These are phyloP conservation scores for Ephestia elutella DNA, from an alignment of 1,140 invertebrate species.

Conservation along the genomic window DNA sequence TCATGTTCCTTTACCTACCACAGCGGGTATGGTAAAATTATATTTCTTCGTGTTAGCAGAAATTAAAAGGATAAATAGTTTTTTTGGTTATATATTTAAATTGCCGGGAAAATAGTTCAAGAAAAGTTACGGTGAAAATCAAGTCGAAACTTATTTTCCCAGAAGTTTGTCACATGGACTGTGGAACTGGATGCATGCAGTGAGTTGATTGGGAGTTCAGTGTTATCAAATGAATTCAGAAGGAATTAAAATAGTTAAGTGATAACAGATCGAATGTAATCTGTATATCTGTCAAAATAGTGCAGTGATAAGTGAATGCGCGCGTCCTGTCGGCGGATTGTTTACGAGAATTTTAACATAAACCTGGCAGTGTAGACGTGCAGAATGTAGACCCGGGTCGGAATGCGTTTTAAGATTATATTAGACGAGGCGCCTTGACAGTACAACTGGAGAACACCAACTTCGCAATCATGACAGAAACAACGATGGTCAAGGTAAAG, in stretches of 20 bases:
- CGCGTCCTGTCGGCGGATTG: constrained; percentile 38
- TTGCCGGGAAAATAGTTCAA: constrained; percentile 32
- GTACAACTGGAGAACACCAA: background rate
- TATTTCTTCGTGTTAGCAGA: constrained; percentile 19
- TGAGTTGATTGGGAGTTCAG: background rate
- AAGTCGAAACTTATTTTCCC: constrained; percentile 38
- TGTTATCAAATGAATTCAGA: constrained; percentile 12
- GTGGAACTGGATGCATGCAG: background rate
- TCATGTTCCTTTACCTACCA: constrained; percentile 58
- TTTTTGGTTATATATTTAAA: constrained; percentile 11
- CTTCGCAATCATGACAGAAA: constrained; percentile 48
- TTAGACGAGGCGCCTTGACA: background rate
- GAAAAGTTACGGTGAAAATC: constrained; percentile 33
- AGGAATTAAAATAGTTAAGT: constrained; percentile 20
- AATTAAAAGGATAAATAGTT: constrained; percentile 19
- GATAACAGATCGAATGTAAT: constrained; percentile 20
- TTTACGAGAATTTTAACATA: constrained; percentile 38
- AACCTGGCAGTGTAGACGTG: constrained; percentile 22
- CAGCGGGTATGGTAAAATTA: constrained; percentile 40
- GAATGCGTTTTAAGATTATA: background rate
- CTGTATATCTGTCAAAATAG: constrained; percentile 52
- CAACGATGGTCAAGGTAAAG: constrained; percentile 77
- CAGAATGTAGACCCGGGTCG: constrained; percentile 48
- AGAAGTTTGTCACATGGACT: constrained; percentile 12
- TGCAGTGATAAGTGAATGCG: constrained; percentile 46